Percentiles rank a stretch among this genome's conserved stretches.
Conservation (phyloP, 2,113 vertebrate genomes). For the Alces alces region DNA sequence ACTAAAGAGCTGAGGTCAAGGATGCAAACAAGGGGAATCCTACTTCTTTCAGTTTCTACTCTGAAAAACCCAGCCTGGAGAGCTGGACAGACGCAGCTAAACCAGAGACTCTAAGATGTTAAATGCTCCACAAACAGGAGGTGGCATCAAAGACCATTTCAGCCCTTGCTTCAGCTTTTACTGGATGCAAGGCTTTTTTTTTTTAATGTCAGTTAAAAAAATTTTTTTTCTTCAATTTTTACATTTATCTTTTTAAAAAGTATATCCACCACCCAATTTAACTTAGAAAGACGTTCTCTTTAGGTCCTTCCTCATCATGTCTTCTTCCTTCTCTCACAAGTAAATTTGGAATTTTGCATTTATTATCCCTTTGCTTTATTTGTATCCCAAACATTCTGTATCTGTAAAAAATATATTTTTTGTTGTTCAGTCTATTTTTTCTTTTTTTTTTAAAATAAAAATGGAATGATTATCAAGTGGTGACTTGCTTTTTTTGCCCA, state of each 20-base stretch:
- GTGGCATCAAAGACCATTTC: slow-evolving; percentile 72
- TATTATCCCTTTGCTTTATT: background rate
- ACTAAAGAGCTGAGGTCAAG: background rate
- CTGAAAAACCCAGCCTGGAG: background rate
- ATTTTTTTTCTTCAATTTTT: background rate
- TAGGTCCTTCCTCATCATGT: background rate
- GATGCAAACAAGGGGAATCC: background rate
- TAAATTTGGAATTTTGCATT: background rate
- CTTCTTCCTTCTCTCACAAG: background rate
- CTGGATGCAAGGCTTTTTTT: background rate
- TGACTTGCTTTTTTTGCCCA: background rate
- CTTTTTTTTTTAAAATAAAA: background rate
- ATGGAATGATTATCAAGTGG: background rate
- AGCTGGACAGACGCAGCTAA: background rate
- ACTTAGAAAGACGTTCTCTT: slow-evolving; percentile 26
- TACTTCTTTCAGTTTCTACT: background rate
- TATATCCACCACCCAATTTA: background rate
- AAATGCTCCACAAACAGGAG: slow-evolving; percentile 57
- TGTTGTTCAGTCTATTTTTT: slow-evolving; percentile 1
- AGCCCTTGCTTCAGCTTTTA: background rate
- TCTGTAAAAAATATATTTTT: background rate
- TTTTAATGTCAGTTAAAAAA: background rate
- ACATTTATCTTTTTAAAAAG: background rate
- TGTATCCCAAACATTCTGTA: background rate
- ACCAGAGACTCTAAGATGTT: background rate